A percentile compares a stretch with the other conserved stretches of the same genome.
These are phyloP conservation scores for Acleris literana DNA, from an alignment of 2,888 invertebrate genomes.

Conservation along the genomic window DNA sequence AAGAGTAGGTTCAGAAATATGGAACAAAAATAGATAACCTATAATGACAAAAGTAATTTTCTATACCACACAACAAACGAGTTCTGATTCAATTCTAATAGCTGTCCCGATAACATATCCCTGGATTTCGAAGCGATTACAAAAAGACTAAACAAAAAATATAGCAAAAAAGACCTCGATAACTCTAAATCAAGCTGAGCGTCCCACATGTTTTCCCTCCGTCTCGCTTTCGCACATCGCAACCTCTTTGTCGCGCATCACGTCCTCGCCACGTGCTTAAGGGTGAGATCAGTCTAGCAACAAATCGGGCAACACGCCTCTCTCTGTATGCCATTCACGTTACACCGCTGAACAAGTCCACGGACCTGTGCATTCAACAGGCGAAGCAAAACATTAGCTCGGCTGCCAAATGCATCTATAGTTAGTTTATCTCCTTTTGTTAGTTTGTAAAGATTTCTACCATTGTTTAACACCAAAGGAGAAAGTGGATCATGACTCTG, in stretches of 20 bases:
- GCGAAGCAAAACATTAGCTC: conserved; percentile 21
- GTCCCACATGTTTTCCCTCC: conserved; percentile 60
- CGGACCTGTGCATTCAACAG: conserved; percentile 11
- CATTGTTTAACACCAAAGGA: not conserved
- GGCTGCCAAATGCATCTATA: conserved; percentile 20
- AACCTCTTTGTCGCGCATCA: conserved; percentile 49
- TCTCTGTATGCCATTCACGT: conserved; percentile 30
- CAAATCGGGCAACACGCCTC: conserved; percentile 40
- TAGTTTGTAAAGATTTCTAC: conserved; percentile 3
- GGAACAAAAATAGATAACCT: conserved; percentile 23
- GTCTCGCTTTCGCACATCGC: conserved; percentile 47
- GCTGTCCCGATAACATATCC: not conserved
- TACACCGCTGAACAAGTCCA: conserved; percentile 10
- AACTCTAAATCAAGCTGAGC: conserved; percentile 34
- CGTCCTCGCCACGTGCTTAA: conserved; percentile 51
- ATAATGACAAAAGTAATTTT: conserved; percentile 24
- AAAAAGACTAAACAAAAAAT: conserved; percentile 25
- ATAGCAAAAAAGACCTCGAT: conserved; percentile 29
- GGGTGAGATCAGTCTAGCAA: conserved; percentile 48
- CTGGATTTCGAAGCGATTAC: conserved; percentile 12
- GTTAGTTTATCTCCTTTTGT: conserved; percentile 1
- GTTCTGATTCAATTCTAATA: conserved; percentile 28
- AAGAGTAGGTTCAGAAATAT: conserved; percentile 8
- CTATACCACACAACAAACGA: conserved; percentile 17
- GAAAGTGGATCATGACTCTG: not conserved